Evolutionary conservation across 1,140 invertebrate genomes (phyloP), one percentile per base, ranked within the genome.

Genomic region (Brachionus asplanchnoidis): DNA sequence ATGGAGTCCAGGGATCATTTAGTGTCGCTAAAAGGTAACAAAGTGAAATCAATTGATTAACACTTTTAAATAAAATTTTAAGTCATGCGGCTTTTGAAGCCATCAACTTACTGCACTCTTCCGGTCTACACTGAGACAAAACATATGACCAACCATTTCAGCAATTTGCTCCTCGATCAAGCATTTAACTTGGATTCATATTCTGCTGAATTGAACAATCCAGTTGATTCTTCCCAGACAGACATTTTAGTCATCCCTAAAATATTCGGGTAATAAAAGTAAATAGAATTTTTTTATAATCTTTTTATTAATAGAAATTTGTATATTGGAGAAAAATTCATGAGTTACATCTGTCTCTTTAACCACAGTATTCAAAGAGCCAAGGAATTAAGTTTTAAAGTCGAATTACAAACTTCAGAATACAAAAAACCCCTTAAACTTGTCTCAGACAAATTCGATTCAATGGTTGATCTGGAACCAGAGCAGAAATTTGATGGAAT

Each of bases 311-410:
- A 20, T 14, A 60, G 79, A 8, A 82, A 82, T 60, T 82, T 82
- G n/a, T 82, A 82, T 17, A 82, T 82, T 60, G 79, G 79, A 14
- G 79, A 82, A 60, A 82, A 50, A 23, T 82, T 82, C 42, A 46
- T 32, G 5, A 60, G 79, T 17, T 82, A 82, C 50, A 82, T 82
- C 36, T 82, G 79, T 82, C 20, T 82, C 8, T 46, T 60, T 26
- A 82, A 82, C 56, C 79, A 82, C 14, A 82, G 79, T 68, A 60
- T 20, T 40, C 32, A 42, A 32, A 42, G 32, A 60, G 79, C 56
- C 28, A 56, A 82, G 14, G 36, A 82, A 17, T 60, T 82, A 23
- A 42, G 12, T 17, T 1, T 82, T 44, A 82, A 82, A 68, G 23
- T 82, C 12, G 79, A 82, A 68, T 26, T 82, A 65, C 79, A 82